Evolutionary conservation across 2,113 vertebrate species (phyloP), one percentile per base, ranked within the genome.

Genomic region (Hirundichthys speculiger): DNA sequence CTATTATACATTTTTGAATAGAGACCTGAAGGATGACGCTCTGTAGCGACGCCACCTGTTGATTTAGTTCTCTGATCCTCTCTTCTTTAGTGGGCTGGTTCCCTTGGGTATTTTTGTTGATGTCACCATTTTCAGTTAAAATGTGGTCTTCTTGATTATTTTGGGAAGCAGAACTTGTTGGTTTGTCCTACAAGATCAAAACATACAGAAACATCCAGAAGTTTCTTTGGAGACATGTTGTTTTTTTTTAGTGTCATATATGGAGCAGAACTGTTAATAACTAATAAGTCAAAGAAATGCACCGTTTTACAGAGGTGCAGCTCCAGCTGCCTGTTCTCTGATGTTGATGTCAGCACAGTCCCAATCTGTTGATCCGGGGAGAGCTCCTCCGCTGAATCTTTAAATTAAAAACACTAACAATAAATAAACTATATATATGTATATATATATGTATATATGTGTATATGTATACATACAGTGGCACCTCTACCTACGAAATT

Each of bases 241-340:
- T 6, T 16, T 40, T 61, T 41, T 67, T n/a, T 39, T n/a, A n/a
- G 25, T 20, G 15, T 41, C 1, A 48, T 41, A 11, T 22, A 51
- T 45, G 16, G 5, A 24, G 16, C 30, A 21, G 34, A 58, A 22
- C 13, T 22, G 7, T 43, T 14, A 22, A 15, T 5, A 22, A 49
- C 27, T 9, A 24, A 14, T 42, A 5, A 53, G 12, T 50, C 27
- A 20, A 19, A 22, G 11, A 13, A 22, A 12, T 5, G 11, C 72
- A 92, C 92, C 68, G 27, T 90, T 86, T 86, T 92, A 79, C 72
- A 89, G 61, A 93, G 77, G 38, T 89, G 70, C 43, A 92, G 72
- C 79, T 92, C 90, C 73, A 92, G 49, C 49, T 90, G 86, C 50
- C 61, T 80, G 27, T 73, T 88, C 2, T 86, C 79, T 63, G 84